Evolutionary conservation across 2,113 vertebrate species (phyloP).

Genomic region (Sylvilagus bachmani): DNA sequence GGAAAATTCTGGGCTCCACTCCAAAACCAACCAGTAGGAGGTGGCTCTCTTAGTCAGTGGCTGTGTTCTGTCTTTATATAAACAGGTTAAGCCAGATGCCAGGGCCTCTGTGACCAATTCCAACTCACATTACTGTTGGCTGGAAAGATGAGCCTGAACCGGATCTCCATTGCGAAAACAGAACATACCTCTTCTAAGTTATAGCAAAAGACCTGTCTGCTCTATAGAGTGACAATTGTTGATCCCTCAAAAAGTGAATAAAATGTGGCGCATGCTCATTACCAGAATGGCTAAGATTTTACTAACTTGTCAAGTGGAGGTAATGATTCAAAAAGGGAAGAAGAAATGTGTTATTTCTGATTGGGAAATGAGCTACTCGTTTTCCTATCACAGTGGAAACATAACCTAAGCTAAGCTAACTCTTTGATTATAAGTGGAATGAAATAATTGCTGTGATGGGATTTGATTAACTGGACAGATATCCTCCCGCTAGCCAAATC

Average conservation of each 20-base stretch:
- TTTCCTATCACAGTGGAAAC: background rate
- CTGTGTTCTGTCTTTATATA: slow-evolving; percentile 82
- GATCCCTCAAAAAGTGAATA: background rate
- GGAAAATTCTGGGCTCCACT: slow-evolving; percentile 84
- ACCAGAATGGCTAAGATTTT: background rate
- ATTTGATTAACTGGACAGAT: slow-evolving; percentile 24
- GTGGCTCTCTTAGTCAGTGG: slow-evolving; percentile 83
- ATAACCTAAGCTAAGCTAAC: background rate
- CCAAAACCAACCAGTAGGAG: slow-evolving; percentile 84
- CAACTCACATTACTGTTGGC: slow-evolving; percentile 76
- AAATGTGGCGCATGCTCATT: background rate
- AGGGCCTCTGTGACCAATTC: slow-evolving; percentile 72
- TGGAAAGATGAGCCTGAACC: slow-evolving; percentile 65
- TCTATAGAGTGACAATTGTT: background rate
- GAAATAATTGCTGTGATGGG: background rate
- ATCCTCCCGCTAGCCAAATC: background rate
- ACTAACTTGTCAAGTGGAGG: background rate
- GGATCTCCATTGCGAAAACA: slow-evolving; percentile 70
- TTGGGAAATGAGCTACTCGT: background rate
- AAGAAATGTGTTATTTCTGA: slow-evolving; percentile 17
- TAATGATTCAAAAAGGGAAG: slow-evolving; percentile 14
- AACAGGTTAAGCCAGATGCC: slow-evolving; percentile 85
- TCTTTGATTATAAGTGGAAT: background rate
- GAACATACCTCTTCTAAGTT: slow-evolving; percentile 26
- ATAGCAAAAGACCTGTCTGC: background rate